Conservation (phyloP, 1,140 invertebrate genomes). For the Drosophila sp. region DNA sequence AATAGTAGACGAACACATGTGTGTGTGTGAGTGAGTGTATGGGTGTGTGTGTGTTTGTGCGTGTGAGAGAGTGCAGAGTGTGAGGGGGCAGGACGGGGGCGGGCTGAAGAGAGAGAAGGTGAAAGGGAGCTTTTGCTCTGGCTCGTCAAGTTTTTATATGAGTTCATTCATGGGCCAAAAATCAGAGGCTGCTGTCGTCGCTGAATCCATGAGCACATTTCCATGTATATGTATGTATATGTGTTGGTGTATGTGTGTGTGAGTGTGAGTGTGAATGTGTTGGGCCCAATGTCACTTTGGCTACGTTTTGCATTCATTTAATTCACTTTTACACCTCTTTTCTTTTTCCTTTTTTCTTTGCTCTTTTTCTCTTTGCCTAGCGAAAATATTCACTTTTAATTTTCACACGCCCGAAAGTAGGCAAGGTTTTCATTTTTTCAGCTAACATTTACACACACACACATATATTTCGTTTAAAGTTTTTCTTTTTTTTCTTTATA, state of each 20-base stretch:
- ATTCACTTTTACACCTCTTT: conserved; percentile 8
- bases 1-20: conserved; percentile 50
- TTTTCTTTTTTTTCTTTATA: neutral
- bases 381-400: conserved; percentile 58
- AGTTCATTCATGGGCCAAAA: conserved; percentile 74
- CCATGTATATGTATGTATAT: conserved; percentile 35
- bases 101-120: conserved; percentile 24
- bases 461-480: neutral
- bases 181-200: conserved; percentile 26
- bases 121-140: conserved; percentile 31
- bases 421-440: conserved; percentile 38
- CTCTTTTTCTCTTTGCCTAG: conserved; percentile 23
- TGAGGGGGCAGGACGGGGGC: conserved; percentile 5
- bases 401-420: conserved; percentile 55
- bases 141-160: conserved; percentile 60
- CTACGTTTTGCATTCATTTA: conserved; percentile 2
- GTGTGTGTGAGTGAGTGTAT: conserved; percentile 8
- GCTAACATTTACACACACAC: conserved; percentile 36
- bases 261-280: conserved; percentile 16
- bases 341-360: conserved; percentile 17
- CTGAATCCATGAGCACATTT: conserved; percentile 38
- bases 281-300: conserved; percentile 32
- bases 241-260: conserved; percentile 24
- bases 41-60: conserved; percentile 27
- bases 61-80: conserved; percentile 35